Base-by-base conservation (phyloP, 2,113 vertebrate genomes). In the Oncorhynchus tshawytscha region DNA sequence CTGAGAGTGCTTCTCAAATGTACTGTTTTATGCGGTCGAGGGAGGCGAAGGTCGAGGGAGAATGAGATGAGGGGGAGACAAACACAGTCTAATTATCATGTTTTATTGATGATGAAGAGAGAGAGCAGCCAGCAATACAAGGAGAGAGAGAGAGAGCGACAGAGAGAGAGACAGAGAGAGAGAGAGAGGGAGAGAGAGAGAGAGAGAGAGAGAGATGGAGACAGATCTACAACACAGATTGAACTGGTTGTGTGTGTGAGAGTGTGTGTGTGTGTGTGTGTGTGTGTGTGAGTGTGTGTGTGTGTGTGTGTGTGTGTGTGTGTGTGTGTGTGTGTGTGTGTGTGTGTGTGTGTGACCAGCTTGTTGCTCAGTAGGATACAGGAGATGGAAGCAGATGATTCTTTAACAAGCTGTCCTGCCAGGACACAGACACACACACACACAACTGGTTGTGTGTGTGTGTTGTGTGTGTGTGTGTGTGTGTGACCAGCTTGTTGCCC, bases 361-460 rank as follows among this genome's bases (percentile, higher is more conserved):
- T 49, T 70, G 68, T 70, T 70, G 39, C 68, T 70, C 68, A 48
- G n/a, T 7, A 70, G 68, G 68, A 25, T 20, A 45, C 68, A 70
- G 68, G 68, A 48, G 18, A 48, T 7, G 68, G n/a, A 70, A 70
- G 22, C 68, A 70, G 34, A 70, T 70, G 68, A 45, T 70, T 70
- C 20, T 70, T 49, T 49, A 45, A 22, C 67, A 20, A 3, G n/a
- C 39, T 25, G 39, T 48, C 67, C n/a, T 39, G 25, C 25, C 22
- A n/a, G 22, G 18, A 16, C 6, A 69, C 67, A 69, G 20, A 45
- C 67, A 48, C 29, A 45, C 18, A 48, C 29, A 69, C 67, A 69
- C n/a, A 66, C 64, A 25, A n/a, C n/a, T n/a, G n/a, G n/a, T n/a
- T n/a, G n/a, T n/a, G n/a, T n/a, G n/a, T n/a, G n/a, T n/a, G n/a